Base-by-base conservation (phyloP, 2,113 vertebrate species). In the Polypterus senegalus region DNA sequence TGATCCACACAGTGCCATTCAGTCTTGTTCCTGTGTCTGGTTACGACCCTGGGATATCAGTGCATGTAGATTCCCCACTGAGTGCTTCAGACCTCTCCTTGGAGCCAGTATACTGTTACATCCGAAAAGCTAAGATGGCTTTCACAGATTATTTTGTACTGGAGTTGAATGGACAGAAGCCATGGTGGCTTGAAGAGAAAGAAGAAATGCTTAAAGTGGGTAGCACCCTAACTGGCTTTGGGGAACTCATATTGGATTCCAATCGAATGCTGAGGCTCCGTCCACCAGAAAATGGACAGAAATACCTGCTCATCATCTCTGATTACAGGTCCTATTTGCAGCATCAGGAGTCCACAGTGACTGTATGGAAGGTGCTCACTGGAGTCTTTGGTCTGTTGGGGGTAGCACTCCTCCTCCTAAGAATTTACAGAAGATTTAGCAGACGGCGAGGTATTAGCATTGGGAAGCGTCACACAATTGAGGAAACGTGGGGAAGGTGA, bases 121-220 rank as follows among this genome's bases (percentile, higher is more conserved):
- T 76, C 1, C 67, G 27, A 27, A 27, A 27, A 27, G 27, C 27
- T 27, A 27, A 27, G 27, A 27, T 27, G 27, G 27, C 71, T 27
- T 5, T 85, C 59, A 55, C 64, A 62, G 66, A 71, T 45, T 3
- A 71, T 0, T 10, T 78, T 43, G 0, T 79, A 57, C 67, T 76
- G 54, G 76, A 73, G 27, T 5, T 87, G 54, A 73, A 58, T 2
- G 74, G 83, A 3, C 79, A 84, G 71, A 79, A 66, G 55, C 77
- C 79, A 0, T 68, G 67, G 45, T 68, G 72, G 0, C 62, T 65
- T 44, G 71, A 76, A 63, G 81, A 83, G 68, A 73, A 62, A 0
- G 86, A 88, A 66, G 78, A 83, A 76, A 47, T 88, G 64, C 75
- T 88, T 58, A 68, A 67, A 0, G 81, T 82, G 47, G 86, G 81